Base-by-base conservation (phyloP, 2,888 invertebrate genomes). In the Calameuta pallipes region DNA sequence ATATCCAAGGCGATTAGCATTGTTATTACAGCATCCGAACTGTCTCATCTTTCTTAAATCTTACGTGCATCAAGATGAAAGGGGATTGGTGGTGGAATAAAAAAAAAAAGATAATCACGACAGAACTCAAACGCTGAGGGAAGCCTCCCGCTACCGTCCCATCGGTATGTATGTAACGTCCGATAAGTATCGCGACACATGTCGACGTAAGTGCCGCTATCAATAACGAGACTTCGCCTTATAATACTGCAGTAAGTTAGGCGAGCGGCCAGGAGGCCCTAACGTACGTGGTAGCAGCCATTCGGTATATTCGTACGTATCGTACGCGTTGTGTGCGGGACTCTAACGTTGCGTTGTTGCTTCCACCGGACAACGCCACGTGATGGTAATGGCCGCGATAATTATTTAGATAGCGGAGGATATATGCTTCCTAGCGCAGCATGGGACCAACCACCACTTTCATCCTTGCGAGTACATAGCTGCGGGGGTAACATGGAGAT, bases 341-440 rank as follows among this genome's bases (percentile, higher is more conserved):
- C 80, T 83, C 82, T 83, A 56, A 81, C 83, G 85, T 84, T 83
- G 84, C 86, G 84, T 85, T 84, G 86, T 84, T 87, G 87, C 82
- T 84, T 88, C 85, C 85, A 85, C 81, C 85, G 88, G 87, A 89
- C 89, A 89, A 85, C 88, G 87, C 87, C 87, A 86, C 87, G 89
- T 87, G 88, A 89, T 88, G 89, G 87, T 89, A 89, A 89, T 89
- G 88, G 88, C 87, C 82, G 89, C 87, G 89, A 89, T 89, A 89
- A 89, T 89, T 89, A 89, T 89, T 89, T 89, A 89, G 89, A 89
- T 89, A 89, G 86, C 87, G 86, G 86, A 87, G 88, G 88, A 89
- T 89, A 87, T 88, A 89, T 89, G 89, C 87, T 88, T 88, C 87
- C 89, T 88, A 89, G 85, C 89, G 84, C 89, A 87, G 89, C 89